Conservation (phyloP, 2,888 invertebrate genomes). For the Pristionchus exspectatus region DNA sequence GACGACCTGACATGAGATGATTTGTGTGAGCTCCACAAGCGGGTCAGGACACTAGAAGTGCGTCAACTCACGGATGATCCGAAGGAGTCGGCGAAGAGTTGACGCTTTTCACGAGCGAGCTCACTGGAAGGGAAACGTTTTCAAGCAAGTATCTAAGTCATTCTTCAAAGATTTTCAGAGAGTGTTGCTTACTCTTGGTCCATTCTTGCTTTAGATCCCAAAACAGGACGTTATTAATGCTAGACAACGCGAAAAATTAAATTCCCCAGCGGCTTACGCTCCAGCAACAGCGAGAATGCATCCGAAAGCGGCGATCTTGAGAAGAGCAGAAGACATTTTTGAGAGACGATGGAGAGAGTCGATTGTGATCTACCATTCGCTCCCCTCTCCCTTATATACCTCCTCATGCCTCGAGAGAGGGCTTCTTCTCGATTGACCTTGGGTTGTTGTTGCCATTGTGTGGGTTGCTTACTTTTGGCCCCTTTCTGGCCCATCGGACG, state of each 20-base stretch:
- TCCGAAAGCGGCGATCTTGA: constrained; percentile 31
- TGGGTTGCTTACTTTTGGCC: not conserved
- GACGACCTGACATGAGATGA: constrained; percentile 13
- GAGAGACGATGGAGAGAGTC: not conserved
- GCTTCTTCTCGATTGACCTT: not conserved
- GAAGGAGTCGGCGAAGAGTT: constrained; percentile 14
- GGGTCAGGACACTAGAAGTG: not conserved
- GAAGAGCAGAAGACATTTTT: constrained; percentile 25
- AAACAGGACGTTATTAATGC: not conserved
- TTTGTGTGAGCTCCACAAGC: not conserved
- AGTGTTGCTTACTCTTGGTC: too few relatives aligned
- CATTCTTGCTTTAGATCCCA: too few relatives aligned
- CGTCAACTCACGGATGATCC: constrained; percentile 8
- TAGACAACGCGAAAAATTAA: too few relatives aligned
- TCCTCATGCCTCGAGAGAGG: not conserved
- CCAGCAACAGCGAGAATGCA: constrained; percentile 1
- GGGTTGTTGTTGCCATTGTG: constrained; percentile 7
- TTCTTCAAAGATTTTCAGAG: too few relatives aligned
- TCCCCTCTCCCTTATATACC: not conserved
- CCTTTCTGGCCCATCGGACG: not conserved
- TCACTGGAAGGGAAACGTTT: too few relatives aligned
- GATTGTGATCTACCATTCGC: constrained; percentile 25
- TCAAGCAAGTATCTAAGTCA: too few relatives aligned
- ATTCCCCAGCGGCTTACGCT: not conserved
- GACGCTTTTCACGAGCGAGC: constrained; percentile 33